A percentile compares a stretch with the other conserved stretches of the same genome.
These are phyloP conservation scores for Euclidia mi DNA, from an alignment of 2,888 invertebrate genomes.

Conservation along the genomic window DNA sequence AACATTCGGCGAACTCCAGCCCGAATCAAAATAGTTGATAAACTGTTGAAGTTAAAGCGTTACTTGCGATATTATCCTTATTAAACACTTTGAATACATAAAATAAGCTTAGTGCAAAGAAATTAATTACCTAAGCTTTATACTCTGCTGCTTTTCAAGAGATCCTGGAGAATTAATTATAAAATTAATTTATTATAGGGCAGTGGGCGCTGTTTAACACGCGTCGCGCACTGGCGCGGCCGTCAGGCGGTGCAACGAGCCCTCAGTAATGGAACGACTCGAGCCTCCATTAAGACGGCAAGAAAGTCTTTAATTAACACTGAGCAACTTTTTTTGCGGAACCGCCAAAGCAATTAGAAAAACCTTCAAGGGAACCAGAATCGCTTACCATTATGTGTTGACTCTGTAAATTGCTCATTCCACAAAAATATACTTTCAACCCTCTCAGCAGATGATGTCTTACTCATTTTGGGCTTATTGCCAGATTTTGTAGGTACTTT, in stretches of 20 bases:
- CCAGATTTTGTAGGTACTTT: slow-evolving; percentile 5
- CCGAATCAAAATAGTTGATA: slow-evolving; percentile 28
- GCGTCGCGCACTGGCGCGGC: slow-evolving; percentile 15
- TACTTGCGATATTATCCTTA: slow-evolving; percentile 9
- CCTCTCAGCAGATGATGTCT: slow-evolving; percentile 15
- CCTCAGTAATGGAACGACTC: slow-evolving; percentile 59
- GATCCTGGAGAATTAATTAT: slow-evolving; percentile 18
- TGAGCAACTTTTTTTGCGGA: slow-evolving; percentile 60
- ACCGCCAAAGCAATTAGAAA: slow-evolving; percentile 65
- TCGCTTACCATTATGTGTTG: slow-evolving; percentile 26
- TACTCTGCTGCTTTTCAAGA: neutral
- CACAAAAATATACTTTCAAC: slow-evolving; percentile 27
- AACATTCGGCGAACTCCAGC: slow-evolving; percentile 16
- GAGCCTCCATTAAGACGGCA: slow-evolving; percentile 58
- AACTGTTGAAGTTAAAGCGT: slow-evolving; percentile 18
- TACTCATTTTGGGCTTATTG: slow-evolving; percentile 19
- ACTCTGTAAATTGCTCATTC: slow-evolving; percentile 39
- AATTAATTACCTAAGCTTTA: neutral
- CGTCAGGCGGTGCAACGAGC: slow-evolving; percentile 44
- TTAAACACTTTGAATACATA: neutral
- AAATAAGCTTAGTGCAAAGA: neutral
- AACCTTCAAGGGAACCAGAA: slow-evolving; percentile 42
- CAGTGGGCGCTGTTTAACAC: neutral
- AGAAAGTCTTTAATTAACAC: slow-evolving; percentile 74
- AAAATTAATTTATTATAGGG: slow-evolving; percentile 16